Evolutionary conservation across 1,140 invertebrate genomes (phyloP).

Genomic region (Cotesia typhae): DNA sequence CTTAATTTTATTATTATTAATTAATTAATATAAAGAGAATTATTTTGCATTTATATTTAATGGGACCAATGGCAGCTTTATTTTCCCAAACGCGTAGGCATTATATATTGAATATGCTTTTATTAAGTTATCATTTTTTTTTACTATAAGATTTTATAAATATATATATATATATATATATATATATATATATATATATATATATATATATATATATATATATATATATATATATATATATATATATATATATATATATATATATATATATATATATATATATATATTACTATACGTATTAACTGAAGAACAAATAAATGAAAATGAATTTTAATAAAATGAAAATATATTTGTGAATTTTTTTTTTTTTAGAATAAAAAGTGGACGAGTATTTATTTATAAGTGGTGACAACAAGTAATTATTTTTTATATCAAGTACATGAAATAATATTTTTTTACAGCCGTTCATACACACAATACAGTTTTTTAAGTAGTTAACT

Average conservation of each 20-base stretch:
- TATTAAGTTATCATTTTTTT: slow-evolving; percentile 1
- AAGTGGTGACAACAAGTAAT: not conserved
- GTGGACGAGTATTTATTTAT: not conserved
- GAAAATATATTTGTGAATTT: not conserved
- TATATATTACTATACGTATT: slow-evolving; percentile 8
- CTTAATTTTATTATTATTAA: not conserved
- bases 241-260: slow-evolving; percentile 3
- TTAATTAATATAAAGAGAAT: slow-evolving; percentile 5
- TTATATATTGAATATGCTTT: not conserved
- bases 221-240: not conserved
- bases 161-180: not conserved
- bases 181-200: slow-evolving; percentile 2
- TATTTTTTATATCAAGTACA: not conserved
- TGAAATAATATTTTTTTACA: not conserved
- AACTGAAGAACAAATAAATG: not conserved
- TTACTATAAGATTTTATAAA: not conserved
- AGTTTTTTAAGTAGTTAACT: not conserved
- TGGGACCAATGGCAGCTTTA: slow-evolving; percentile 28
- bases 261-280: not conserved
- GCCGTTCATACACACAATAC: not conserved
- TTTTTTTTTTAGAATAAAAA: slow-evolving; percentile 8
- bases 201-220: not conserved
- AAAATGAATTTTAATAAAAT: not conserved
- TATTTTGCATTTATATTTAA: slow-evolving; percentile 31
- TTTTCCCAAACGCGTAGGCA: slow-evolving; percentile 4